phyloP scores from a whole-genome alignment of 2,113 vertebrate species.

The Solea solea region DNA sequence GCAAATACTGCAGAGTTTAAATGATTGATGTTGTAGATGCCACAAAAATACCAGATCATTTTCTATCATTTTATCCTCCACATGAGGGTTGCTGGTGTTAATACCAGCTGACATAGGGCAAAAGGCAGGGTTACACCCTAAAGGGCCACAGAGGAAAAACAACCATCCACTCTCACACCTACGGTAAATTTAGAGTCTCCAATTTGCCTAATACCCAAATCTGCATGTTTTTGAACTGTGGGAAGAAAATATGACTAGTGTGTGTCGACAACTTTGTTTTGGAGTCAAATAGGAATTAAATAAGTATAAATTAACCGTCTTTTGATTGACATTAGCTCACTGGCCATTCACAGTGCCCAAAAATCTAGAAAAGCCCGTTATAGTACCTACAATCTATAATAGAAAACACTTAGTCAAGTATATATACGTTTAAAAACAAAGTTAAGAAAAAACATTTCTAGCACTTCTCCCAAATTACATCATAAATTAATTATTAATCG shows the following conservation, averaged over 20 bases:
- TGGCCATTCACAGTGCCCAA: constrained; percentile 16
- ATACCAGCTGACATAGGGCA: too few relatives aligned
- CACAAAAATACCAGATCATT: too few relatives aligned
- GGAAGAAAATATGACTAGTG: background rate
- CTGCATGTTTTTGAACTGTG: too few relatives aligned
- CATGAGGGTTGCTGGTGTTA: too few relatives aligned
- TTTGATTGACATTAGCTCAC: constrained; percentile 10
- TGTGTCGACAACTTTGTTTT: background rate
- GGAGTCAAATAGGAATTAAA: constrained; percentile 40
- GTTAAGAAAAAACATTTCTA: background rate
- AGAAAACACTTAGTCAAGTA: constrained; percentile 11
- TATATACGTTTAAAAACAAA: background rate
- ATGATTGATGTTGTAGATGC: too few relatives aligned
- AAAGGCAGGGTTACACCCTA: too few relatives aligned
- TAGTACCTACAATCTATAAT: background rate
- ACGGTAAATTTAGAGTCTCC: too few relatives aligned
- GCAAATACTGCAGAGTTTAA: too few relatives aligned
- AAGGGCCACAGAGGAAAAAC: too few relatives aligned
- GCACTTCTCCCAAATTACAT: constrained; percentile 28
- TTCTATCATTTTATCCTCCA: too few relatives aligned
- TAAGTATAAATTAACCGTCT: constrained; percentile 40
- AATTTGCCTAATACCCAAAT: too few relatives aligned
- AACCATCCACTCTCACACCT: too few relatives aligned
- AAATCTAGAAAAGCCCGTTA: background rate
- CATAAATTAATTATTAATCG: constrained; percentile 47